Evolutionary conservation across 2,888 invertebrate genomes (phyloP).

Genomic region (Netelia melanura): DNA sequence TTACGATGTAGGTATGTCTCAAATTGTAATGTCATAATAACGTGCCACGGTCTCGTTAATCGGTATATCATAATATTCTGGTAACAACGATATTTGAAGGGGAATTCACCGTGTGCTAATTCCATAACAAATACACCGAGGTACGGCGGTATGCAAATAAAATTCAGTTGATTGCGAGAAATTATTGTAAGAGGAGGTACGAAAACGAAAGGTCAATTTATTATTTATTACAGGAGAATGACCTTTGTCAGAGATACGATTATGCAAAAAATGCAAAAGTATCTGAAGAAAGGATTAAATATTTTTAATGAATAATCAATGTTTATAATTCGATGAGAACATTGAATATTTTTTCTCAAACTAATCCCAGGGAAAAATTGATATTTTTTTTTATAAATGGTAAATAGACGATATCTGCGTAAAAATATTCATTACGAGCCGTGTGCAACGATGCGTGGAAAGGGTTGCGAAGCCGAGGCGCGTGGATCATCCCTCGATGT

Average conservation of each 20-base stretch:
- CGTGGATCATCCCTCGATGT: conserved; percentile 45
- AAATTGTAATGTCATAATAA: conserved; percentile 43
- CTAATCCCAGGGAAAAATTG: background rate
- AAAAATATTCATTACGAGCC: background rate
- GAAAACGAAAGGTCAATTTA: background rate
- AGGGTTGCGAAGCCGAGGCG: conserved; percentile 45
- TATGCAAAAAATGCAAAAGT: too few species aligned
- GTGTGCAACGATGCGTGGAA: conserved; percentile 40
- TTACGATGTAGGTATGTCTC: background rate
- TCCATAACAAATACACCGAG: conserved; percentile 11
- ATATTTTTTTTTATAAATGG: background rate
- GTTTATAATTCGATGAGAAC: too few species aligned
- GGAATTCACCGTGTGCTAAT: background rate
- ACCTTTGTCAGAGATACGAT: background rate
- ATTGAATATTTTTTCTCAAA: too few species aligned
- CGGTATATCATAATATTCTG: conserved; percentile 41
- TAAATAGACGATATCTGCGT: background rate
- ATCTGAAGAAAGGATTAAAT: too few species aligned
- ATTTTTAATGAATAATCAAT: too few species aligned
- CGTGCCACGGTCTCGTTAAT: conserved; percentile 37
- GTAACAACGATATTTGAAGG: conserved; percentile 10
- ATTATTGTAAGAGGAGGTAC: background rate
- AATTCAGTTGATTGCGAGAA: background rate
- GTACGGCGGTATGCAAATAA: conserved; percentile 8
- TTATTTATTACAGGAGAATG: conserved; percentile 20